Evolutionary conservation across 1,140 invertebrate genomes (phyloP), one percentile per base, ranked within the genome.

Genomic region (Philotrypesis tridentata): DNA sequence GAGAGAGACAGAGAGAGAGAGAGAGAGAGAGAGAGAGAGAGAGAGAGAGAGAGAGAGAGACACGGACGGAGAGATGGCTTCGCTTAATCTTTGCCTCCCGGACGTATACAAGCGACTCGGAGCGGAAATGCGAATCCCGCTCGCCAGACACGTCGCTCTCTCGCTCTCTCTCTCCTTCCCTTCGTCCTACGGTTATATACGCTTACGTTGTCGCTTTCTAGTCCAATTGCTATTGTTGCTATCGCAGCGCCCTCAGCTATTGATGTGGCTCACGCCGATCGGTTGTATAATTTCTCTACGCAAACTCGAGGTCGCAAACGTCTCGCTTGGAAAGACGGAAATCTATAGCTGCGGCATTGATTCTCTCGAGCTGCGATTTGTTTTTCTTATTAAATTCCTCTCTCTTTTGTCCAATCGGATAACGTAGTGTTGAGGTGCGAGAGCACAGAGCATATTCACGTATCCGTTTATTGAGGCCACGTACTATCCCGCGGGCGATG

Each of bases 41-140:
- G 12, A 17, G 33, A 72, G 21, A 73, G 21, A 9, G 25, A 9
- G n/a, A 14, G n/a, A n/a, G 21, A 72, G 25, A 55, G 23, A 12
- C 8, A 14, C 4, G 33, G 37, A 25, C 21, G 9, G 17, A 37
- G 60, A 40, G 33, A 77, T 68, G 37, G 29, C 79, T 40, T 12
- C 23, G 84, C 79, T 87, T 87, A 85, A 87, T 87, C 84, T 86
- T 87, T 78, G 63, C 83, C 82, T 83, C 80, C 83, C 84, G 77
- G 84, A 84, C 74, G 84, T 85, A 83, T n/a, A 55, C 48, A 55
- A 14, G 79, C 74, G 17, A 83, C 12, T 61, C 68, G 72, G 65
- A 73, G 61, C 27, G 80, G 83, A 84, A 80, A 82, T 61, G 76
- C 61, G 75, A 79, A 84, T 85, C 83, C 80, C 68, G 83, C 72